These are phyloP conservation scores for Zophobas atratus DNA, from an alignment of 1,140 invertebrate genomes.

Conservation along the genomic window DNA sequence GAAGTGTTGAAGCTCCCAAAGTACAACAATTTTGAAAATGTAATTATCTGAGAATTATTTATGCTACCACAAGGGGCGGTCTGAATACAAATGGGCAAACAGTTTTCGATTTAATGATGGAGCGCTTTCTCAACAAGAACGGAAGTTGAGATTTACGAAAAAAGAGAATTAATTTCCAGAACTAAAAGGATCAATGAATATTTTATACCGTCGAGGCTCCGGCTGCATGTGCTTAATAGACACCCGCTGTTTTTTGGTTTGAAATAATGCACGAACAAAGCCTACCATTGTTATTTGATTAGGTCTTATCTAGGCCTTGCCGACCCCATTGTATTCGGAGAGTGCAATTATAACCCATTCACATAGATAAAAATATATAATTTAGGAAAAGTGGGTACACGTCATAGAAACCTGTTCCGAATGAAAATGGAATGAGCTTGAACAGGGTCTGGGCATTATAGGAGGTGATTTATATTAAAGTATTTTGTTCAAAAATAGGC, in stretches of 20 bases:
- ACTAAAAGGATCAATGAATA: slow-evolving; percentile 16
- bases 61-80: slow-evolving; percentile 46
- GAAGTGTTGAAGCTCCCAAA: slow-evolving; percentile 49
- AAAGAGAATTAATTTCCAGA: slow-evolving; percentile 10
- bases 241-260: slow-evolving; percentile 18
- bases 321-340: slow-evolving; percentile 29
- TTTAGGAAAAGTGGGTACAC: slow-evolving; percentile 25
- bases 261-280: slow-evolving; percentile 5
- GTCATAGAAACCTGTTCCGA: slow-evolving; percentile 18
- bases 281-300: slow-evolving; percentile 14
- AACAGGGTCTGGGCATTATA: slow-evolving; percentile 7
- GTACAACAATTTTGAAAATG: slow-evolving; percentile 55
- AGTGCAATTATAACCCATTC: slow-evolving; percentile 27
- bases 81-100: slow-evolving; percentile 47
- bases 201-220: slow-evolving; percentile 20
- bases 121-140: slow-evolving; percentile 23
- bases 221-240: slow-evolving; percentile 16
- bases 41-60: slow-evolving; percentile 56
- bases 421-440: slow-evolving; percentile 13
- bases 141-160: slow-evolving; percentile 21
- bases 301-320: slow-evolving; percentile 17
- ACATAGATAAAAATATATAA: slow-evolving; percentile 32
- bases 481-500: slow-evolving; percentile 33
- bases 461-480: slow-evolving; percentile 29
- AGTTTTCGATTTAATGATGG: slow-evolving; percentile 42